Conservation (phyloP, 1,140 invertebrate genomes). For the Bombus waltoni region DNA sequence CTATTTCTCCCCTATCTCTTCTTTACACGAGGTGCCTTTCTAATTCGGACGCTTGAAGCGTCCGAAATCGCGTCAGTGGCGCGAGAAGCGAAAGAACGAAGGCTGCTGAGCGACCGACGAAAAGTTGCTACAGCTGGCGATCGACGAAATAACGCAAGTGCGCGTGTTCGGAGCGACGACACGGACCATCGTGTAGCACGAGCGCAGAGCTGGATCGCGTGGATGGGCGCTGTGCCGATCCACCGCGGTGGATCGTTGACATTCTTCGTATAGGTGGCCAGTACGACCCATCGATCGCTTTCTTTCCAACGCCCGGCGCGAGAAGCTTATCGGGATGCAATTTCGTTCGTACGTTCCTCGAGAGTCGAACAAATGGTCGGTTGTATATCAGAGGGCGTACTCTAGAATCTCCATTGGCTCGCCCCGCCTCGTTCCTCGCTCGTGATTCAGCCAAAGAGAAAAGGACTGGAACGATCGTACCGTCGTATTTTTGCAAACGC, state of each 20-base stretch:
- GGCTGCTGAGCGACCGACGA: neutral
- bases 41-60: too few relatives aligned
- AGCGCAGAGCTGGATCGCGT: neutral
- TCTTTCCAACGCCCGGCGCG: neutral
- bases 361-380: conserved; percentile 31
- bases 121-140: neutral
- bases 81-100: too few relatives aligned
- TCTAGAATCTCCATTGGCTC: conserved; percentile 8
- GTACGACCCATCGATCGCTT: neutral
- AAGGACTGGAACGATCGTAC: neutral
- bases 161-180: neutral
- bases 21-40: too few relatives aligned
- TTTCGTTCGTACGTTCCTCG: conserved; percentile 11
- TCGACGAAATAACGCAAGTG: neutral
- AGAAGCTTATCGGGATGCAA: conserved; percentile 38
- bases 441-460: neutral
- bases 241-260: conserved; percentile 1
- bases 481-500: conserved; percentile 4
- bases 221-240: neutral
- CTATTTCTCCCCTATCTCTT: too few relatives aligned
- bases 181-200: too few relatives aligned
- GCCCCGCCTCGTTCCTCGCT: conserved; percentile 2
- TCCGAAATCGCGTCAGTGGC: too few relatives aligned
- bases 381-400: conserved; percentile 28
- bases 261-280: neutral